Evolutionary conservation across 2,888 invertebrate species (phyloP), one percentile per base, ranked within the genome.

Genomic region (Galerucella pusilla): DNA sequence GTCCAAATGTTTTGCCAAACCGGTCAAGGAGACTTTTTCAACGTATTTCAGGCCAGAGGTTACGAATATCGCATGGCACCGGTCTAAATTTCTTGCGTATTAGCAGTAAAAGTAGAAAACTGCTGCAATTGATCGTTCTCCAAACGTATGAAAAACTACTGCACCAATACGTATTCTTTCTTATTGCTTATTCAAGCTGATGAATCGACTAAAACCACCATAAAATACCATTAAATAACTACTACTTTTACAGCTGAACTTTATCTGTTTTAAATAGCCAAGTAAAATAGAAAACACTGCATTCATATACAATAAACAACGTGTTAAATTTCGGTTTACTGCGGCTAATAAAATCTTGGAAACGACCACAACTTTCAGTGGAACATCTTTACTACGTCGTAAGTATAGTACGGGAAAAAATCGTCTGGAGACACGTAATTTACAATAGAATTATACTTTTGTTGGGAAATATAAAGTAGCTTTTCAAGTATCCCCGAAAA

Each of bases 221-320:
- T 52, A n/a, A n/a, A 14, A 52, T 52, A 46, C 68, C 64, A 49
- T 35, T 45, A 74, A 69, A 69, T 70, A 69, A 74, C 49, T 46
- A 64, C 60, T 63, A 60, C 66, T 70, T 74, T 74, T 74, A 74
- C 49, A 52, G 52, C 70, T n/a, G 35, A 70, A 71, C 71, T 71
- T 71, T 74, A 74, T 74, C 35, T 67, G 57, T 74, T 69, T 42
- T 70, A 74, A 74, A 74, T 69, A 74, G 65, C 35, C 25, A 20
- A 12, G 64, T 11, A 57, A 16, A 61, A 61, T 46, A 66, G 70
- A 65, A 61, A 73, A 57, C 66, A 65, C 35, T 54, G 71, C 73
- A 59, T 73, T 73, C 73, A 73, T 49, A 42, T 64, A 73, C 73
- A 64, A 71, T 76, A 76, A 76, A 76, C 73, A 71, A 69, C 71